Evolutionary conservation across 1,140 invertebrate species (phyloP), one percentile per base, ranked within the genome.

Genomic region (Drosophila ambigua): DNA sequence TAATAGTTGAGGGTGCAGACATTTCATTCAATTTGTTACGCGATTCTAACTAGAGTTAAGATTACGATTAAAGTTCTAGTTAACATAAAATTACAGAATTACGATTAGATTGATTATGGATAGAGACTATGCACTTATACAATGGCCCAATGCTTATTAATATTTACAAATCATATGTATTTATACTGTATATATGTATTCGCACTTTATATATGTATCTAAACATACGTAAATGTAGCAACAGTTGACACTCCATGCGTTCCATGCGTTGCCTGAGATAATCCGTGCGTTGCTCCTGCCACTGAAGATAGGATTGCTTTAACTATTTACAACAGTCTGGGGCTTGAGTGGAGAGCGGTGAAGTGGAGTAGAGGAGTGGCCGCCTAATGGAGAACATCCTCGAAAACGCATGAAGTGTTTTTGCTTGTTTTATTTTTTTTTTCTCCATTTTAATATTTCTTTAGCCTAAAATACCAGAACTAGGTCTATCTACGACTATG

Each of bases 121-220:
- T 69, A 50, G 39, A 68, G 50, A 62, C 51, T 54, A 72, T 35
- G 61, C 53, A 59, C 71, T 75, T 75, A 74, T 66, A 59, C 20
- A 75, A 75, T 74, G 71, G 72, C 72, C 61, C 62, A 68, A 39
- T 52, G 50, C 72, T 75, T 72, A 61, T 35, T 23, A 51, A 75
- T 75, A 75, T 75, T 75, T 75, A 75, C 72, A 75, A 13, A 45
- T 76, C 54, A 75, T 60, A 43, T 39, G 35, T 13, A 39, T 39
- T 39, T 1, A 31, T 31, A 45, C 13, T 24, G n/a, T 5, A 57
- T 16, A 39, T 49, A 15, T 26, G 15, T 50, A 45, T 66, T 41
- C 20, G 23, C 24, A 45, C 13, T 24, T 24, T 5, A 57, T 16
- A 28, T 49, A 11, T 26, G 15, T 64, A 20, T 11, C 9, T 35